Conservation (phyloP, 2,113 vertebrate species). For the Epinephelus lanceolatus region DNA sequence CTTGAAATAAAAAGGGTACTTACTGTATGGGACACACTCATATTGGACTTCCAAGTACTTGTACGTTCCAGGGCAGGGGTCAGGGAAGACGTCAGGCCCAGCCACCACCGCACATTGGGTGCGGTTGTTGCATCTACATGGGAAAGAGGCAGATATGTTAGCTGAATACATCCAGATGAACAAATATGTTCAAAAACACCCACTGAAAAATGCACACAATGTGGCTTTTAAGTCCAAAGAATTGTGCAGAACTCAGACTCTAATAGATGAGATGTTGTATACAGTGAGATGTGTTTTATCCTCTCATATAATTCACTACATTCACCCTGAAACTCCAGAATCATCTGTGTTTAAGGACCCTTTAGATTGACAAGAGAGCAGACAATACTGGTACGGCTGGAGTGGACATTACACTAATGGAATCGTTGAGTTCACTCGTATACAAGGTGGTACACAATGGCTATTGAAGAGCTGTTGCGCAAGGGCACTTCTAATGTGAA, state of each 20-base stretch:
- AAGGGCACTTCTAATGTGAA: constrained; percentile 41
- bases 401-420: constrained; percentile 53
- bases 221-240: neutral
- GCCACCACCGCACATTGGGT: constrained; percentile 94
- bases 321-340: constrained; percentile 40
- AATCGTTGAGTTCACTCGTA: constrained; percentile 43
- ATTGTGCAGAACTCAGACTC: neutral
- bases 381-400: constrained; percentile 32
- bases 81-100: constrained; percentile 97
- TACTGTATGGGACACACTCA: constrained; percentile 87
- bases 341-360: constrained; percentile 46
- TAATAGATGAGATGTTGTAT: constrained; percentile 12
- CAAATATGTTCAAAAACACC: neutral
- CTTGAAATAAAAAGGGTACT: constrained; percentile 36
- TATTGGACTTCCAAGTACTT: constrained; percentile 96
- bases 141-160: constrained; percentile 17
- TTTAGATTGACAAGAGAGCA: constrained; percentile 48
- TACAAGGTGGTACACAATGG: constrained; percentile 40
- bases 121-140: constrained; percentile 86
- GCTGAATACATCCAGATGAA: neutral
- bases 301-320: constrained; percentile 3
- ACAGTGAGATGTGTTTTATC: constrained; percentile 14
- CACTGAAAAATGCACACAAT: neutral
- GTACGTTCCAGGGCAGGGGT: constrained; percentile 97
- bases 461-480: constrained; percentile 27